Conservation (phyloP, 1,140 invertebrate genomes). For the Drosophila neocordata region DNA sequence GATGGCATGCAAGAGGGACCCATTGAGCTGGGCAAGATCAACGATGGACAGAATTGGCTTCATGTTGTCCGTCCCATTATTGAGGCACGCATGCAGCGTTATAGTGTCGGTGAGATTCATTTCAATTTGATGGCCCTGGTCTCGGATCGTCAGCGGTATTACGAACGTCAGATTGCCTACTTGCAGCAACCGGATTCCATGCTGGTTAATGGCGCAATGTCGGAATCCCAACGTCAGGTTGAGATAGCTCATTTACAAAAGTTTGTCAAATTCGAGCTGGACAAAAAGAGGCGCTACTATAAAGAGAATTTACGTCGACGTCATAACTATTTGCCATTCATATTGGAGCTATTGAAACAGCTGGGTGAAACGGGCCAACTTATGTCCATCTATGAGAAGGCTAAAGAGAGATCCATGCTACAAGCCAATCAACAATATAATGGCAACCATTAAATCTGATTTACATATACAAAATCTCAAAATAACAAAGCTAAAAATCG, state of each 20-base stretch:
- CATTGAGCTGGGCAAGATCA: conserved; percentile 93
- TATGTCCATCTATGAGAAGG: conserved; percentile 92
- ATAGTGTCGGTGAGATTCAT: conserved; percentile 98
- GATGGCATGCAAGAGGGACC: conserved; percentile 97
- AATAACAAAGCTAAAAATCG: too few species aligned
- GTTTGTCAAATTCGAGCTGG: conserved; percentile 93
- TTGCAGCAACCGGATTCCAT: conserved; percentile 83
- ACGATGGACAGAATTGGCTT: conserved; percentile 93
- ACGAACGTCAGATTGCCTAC: conserved; percentile 90
- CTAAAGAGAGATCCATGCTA: conserved; percentile 87
- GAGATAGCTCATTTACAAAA: conserved; percentile 90
- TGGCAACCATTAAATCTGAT: not conserved
- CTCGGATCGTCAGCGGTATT: conserved; percentile 93
- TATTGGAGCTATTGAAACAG: conserved; percentile 97
- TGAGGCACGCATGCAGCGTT: conserved; percentile 96
- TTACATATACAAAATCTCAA: too few species aligned
- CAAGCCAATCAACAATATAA: conserved; percentile 84
- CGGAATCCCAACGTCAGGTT: conserved; percentile 84
- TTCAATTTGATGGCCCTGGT: conserved; percentile 99
- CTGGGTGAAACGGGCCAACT: conserved; percentile 96
- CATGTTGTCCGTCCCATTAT: conserved; percentile 95
- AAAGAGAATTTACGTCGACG: conserved; percentile 96
- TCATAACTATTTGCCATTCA: conserved; percentile 99
- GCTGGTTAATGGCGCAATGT: conserved; percentile 83
- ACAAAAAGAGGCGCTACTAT: conserved; percentile 90